Evolutionary conservation across 1,140 invertebrate species (phyloP), one percentile per base, ranked within the genome.

Genomic region (Hyles euphorbiae): DNA sequence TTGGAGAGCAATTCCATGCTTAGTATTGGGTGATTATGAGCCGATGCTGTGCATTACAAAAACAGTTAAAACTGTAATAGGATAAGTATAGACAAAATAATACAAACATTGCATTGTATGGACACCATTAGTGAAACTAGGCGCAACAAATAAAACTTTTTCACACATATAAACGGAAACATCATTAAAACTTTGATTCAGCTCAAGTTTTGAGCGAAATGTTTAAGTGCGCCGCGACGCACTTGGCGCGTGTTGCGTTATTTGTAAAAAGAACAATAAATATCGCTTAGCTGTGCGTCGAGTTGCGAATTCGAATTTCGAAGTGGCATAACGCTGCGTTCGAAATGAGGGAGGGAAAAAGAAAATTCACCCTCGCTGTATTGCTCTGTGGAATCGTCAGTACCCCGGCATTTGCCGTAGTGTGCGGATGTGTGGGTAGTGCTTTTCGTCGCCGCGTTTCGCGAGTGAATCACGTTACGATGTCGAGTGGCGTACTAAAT

Each of bases 381-480:
- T 58, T 53, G 11, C 34, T 43, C 47, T 45, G 47, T 56, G 34
- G 52, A 52, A 22, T 58, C 11, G 61, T 67, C 74, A 85, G 81
- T 84, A 60, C 74, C 74, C 71, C 78, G 78, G 73, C 72, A 68
- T 74, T 56, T 53, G 78, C 74, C 77, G 77, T 56, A 40, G 74
- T 47, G 53, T 36, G 34, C 47, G 68, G 76, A 78, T 70, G 79
- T 78, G 63, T 69, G 46, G 2, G 59, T 53, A 59, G 70, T 75
- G 72, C 60, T 61, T 10, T 40, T 63, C 45, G 64, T 47, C 53
- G 34, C 56, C 71, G 70, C 61, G 66, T 33, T 22, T 56, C 67
- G 74, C 72, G 67, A 70, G 76, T 79, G 73, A 61, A 57, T 66
- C 34, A 61, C 56, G 64, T 68, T 76, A 74, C 78, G 78, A 81